Percentiles rank a stretch among this genome's conserved stretches.
These are phyloP conservation scores for Boleophthalmus pectinirostris DNA, from an alignment of 2,113 vertebrate species.

Conservation along the genomic window DNA sequence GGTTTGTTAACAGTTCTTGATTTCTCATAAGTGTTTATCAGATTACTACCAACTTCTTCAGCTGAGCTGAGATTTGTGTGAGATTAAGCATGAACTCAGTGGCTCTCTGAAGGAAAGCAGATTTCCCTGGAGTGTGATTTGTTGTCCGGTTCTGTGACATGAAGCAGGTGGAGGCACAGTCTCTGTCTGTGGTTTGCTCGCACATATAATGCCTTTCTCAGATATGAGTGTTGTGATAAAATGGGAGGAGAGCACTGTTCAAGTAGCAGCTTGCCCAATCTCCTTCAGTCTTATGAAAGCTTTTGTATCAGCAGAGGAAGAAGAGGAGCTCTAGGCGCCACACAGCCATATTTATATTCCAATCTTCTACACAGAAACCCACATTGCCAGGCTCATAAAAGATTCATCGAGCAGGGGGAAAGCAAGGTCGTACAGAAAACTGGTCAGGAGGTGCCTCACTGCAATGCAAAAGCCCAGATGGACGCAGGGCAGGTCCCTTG, in stretches of 20 bases:
- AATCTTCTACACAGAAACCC: conserved; percentile 79
- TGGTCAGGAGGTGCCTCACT: conserved; percentile 70
- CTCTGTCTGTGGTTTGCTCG: conserved; percentile 25
- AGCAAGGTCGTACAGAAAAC: conserved; percentile 78
- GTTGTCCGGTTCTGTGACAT: conserved; percentile 27
- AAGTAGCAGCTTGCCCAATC: conserved; percentile 61
- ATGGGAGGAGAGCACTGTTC: conserved; percentile 39
- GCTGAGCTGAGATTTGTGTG: conserved; percentile 37
- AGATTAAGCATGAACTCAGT: conserved; percentile 4
- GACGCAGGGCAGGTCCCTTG: conserved; percentile 22
- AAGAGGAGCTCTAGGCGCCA: conserved; percentile 68
- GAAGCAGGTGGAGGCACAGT: conserved; percentile 34
- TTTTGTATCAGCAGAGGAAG: conserved; percentile 65
- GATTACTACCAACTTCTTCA: conserved; percentile 29
- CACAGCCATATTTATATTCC: conserved; percentile 82
- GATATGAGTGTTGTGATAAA: conserved; percentile 51
- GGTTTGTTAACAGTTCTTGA: not conserved
- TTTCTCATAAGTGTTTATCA: not conserved
- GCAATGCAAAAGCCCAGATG: conserved; percentile 60
- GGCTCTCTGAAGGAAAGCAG: conserved; percentile 13
- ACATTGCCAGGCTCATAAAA: conserved; percentile 81
- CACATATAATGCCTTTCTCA: conserved; percentile 28
- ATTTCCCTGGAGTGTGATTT: conserved; percentile 8
- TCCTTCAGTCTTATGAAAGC: conserved; percentile 63
- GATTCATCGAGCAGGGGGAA: conserved; percentile 76